These are phyloP conservation scores for Trileptium ribeirensis DNA, from an alignment of 2,888 invertebrate species.

Conservation along the genomic window DNA sequence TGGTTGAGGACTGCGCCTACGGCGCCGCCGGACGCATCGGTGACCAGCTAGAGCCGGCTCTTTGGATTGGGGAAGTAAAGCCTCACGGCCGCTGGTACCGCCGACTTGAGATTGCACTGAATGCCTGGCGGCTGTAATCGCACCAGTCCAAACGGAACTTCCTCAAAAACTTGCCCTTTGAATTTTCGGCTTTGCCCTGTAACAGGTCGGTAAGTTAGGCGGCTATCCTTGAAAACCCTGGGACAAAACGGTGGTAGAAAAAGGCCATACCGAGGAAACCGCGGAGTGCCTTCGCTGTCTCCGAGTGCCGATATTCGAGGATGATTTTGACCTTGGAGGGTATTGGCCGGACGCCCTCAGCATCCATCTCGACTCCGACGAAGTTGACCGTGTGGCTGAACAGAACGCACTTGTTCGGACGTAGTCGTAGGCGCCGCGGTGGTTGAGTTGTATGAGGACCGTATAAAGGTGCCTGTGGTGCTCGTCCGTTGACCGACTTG, in stretches of 20 bases:
- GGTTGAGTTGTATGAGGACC: no score
- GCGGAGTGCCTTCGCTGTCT: background rate
- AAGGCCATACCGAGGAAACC: background rate
- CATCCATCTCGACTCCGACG: background rate
- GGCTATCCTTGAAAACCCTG: slow-evolving; percentile 4
- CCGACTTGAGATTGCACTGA: no score
- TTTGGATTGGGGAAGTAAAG: no score
- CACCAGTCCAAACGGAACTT: background rate
- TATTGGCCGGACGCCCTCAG: background rate
- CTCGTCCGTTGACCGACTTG: background rate
- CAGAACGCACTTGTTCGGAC: background rate
- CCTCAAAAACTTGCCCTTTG: no score
- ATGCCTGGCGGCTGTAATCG: background rate
- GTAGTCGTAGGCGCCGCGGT: background rate
- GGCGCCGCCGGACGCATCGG: background rate
- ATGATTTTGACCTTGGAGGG: slow-evolving; percentile 2
- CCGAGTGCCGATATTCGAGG: background rate
- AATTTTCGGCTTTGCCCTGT: background rate
- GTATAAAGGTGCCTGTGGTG: background rate
- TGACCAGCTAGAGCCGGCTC: no score
- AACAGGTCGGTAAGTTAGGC: slow-evolving; percentile 9
- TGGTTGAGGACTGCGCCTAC: slow-evolving; percentile 14
- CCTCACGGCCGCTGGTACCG: no score
- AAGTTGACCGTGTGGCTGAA: slow-evolving; percentile 1
- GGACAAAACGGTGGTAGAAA: slow-evolving; percentile 17